Evolutionary conservation across 2,888 invertebrate genomes (phyloP), one percentile per base, ranked within the genome.

Genomic region (Cerastoderma edule): DNA sequence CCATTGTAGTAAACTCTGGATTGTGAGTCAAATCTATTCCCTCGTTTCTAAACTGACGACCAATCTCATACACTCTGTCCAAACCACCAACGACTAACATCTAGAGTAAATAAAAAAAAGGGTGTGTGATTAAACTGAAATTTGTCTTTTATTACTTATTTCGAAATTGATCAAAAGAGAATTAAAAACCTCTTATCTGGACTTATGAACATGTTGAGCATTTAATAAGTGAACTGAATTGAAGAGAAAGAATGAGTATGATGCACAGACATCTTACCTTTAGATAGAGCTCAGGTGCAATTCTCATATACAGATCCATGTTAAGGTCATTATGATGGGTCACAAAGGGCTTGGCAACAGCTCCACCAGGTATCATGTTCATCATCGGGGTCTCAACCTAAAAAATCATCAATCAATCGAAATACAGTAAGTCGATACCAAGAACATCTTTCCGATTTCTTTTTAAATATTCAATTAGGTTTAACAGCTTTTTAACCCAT

Each of bases 11-110:
- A 91, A 99, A 99, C 93, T 99, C 99, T 0, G 99, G 99, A 93
- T 99, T 99, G 91, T 99, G 99, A 0, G 99, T 99, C 90, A 99
- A 93, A 94, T 99, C 99, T 90, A 99, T 99, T 71, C 99, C 98
- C 94, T 99, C 99, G 93, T 99, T 99, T 77, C 99, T 95, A 93
- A 99, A 99, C 92, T 98, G 96, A 83, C 99, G 95, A 1, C 94
- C 94, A 65, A 94, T 94, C 88, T 94, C 94, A 89, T 96, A 97
- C 1, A 96, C 96, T 80, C 98, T 95, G 93, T 99, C 99, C 53
- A 99, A 94, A 2, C 99, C 99, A 46, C 99, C 99, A 13, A 99
- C 99, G 22, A 99, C 96, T 78, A 99, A 94, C 97, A 98, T 99
- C 95, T 95, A 88, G 0, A 85, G 72, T 24, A 71, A 4, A 35